Conservation (phyloP, 2,888 invertebrate species). For the Oasisia sp. region DNA sequence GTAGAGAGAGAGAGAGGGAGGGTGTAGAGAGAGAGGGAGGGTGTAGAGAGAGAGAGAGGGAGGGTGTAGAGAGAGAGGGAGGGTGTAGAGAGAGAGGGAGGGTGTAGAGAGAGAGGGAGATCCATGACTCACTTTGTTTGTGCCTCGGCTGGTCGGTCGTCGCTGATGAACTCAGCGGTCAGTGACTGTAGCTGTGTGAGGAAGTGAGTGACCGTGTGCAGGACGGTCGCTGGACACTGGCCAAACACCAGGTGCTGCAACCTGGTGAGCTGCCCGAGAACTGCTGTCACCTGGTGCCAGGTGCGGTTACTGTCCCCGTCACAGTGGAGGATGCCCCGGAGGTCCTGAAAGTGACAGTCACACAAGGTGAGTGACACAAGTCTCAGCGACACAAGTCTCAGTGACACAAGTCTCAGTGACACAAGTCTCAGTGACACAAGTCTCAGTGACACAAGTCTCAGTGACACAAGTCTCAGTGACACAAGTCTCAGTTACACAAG, state of each 20-base stretch:
- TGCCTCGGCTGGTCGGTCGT: background rate
- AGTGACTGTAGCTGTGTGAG: conserved; percentile 48
- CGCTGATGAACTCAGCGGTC: conserved; percentile 47
- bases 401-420: background rate
- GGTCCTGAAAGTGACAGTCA: conserved; percentile 44
- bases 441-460: background rate
- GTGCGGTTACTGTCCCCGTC: conserved; percentile 47
- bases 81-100: no score
- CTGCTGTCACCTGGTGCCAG: conserved; percentile 52
- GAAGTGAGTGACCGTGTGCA: conserved; percentile 49
- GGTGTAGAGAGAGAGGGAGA: no score
- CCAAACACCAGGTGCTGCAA: conserved; percentile 52
- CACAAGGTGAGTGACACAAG: background rate
- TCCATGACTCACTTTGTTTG: conserved; percentile 26
- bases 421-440: background rate
- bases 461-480: background rate
- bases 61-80: no score
- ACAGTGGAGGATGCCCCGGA: conserved; percentile 46
- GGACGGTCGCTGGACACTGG: conserved; percentile 50
- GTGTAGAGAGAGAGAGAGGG: no score
- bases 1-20: no score
- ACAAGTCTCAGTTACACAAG: background rate
- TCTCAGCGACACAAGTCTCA: background rate
- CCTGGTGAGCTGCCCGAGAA: conserved; percentile 44
- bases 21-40: no score